These are phyloP conservation scores for Neomorphus geoffroyi DNA, from an alignment of 2,797 vertebrate genomes.

Conservation along the genomic window DNA sequence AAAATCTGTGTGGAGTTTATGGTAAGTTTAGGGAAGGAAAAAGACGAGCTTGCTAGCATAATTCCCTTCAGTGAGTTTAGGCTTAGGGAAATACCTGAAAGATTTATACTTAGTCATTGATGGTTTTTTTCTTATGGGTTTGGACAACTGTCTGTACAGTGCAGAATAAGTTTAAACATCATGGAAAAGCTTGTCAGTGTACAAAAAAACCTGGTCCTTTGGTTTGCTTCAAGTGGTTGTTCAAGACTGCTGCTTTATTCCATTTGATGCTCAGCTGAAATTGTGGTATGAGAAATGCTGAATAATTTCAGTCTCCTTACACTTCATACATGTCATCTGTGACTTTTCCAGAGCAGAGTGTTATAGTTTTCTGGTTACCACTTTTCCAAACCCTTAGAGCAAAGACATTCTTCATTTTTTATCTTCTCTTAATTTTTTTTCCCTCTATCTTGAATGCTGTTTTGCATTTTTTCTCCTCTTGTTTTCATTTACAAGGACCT, in stretches of 20 bases:
- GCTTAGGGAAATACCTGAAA: background rate
- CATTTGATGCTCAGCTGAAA: background rate
- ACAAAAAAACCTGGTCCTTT: background rate
- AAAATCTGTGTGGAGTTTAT: background rate
- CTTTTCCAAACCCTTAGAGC: background rate
- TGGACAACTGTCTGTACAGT: background rate
- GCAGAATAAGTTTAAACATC: background rate
- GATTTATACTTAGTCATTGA: background rate
- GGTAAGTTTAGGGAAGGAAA: background rate
- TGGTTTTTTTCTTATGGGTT: background rate
- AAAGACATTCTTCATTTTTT: background rate
- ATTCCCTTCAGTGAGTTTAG: background rate
- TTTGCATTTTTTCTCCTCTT: background rate
- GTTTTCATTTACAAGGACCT: background rate
- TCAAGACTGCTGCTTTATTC: background rate
- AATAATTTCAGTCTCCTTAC: background rate
- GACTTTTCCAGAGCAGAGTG: background rate
- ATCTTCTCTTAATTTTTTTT: background rate
- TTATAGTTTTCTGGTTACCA: background rate
- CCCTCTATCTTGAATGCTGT: accelerated
- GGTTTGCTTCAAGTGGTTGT: background rate
- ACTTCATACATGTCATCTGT: background rate
- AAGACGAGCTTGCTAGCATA: background rate
- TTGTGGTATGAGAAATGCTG: background rate
- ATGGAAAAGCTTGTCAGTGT: background rate